Evolutionary conservation across 2,113 vertebrate species (phyloP).

Genomic region (Patagioenas fasciata): DNA sequence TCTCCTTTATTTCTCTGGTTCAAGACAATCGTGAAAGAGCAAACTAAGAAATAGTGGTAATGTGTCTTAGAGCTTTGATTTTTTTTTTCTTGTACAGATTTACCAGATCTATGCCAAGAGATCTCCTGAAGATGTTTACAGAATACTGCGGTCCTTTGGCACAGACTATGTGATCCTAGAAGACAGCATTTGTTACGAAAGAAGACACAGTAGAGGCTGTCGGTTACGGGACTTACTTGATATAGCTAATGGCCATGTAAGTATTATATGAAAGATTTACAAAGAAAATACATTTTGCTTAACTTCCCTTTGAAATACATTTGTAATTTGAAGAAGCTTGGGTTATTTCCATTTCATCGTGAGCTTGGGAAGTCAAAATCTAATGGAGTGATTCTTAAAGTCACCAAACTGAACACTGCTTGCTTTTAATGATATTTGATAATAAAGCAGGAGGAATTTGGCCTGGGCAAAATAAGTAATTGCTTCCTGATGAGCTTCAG

Average conservation of each 20-base stretch:
- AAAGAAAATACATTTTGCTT: background rate
- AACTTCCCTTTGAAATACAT: background rate
- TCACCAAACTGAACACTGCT: background rate
- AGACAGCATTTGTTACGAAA: constrained; percentile 94
- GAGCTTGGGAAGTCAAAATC: background rate
- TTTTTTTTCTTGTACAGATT: constrained; percentile 75
- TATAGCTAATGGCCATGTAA: constrained; percentile 90
- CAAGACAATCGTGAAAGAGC: background rate
- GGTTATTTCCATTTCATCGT: background rate
- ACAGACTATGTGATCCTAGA: constrained; percentile 91
- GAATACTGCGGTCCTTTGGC: constrained; percentile 82
- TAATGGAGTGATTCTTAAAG: background rate
- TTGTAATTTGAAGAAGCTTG: fast-evolving
- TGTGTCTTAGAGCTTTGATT: background rate
- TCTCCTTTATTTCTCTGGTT: background rate
- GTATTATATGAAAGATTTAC: constrained; percentile 1
- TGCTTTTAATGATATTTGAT: background rate
- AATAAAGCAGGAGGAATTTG: background rate
- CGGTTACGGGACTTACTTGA: constrained; percentile 92
- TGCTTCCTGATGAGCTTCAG: background rate
- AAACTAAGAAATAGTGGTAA: background rate
- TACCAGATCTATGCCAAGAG: constrained; percentile 93
- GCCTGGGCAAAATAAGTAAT: background rate
- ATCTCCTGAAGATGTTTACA: constrained; percentile 83
- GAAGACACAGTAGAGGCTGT: constrained; percentile 88